Percentiles rank a stretch among this genome's conserved stretches.
Evolutionary conservation across 2,113 vertebrate genomes (phyloP).

Genomic region (Sylvicapra grimmia): DNA sequence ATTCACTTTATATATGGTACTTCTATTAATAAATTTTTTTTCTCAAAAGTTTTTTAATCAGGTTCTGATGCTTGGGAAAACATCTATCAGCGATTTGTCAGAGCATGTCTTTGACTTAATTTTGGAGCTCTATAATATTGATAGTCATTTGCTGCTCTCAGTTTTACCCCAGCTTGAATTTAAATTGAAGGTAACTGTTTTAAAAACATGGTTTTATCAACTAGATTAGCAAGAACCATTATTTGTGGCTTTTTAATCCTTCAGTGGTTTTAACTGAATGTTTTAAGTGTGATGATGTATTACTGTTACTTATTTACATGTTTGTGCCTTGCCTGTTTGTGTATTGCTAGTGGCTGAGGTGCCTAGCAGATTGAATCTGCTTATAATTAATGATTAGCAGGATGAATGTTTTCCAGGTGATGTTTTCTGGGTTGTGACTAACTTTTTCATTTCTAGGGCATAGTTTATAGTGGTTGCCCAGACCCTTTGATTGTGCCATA

Average conservation of each 20-base stretch:
- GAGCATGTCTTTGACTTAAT: constrained; percentile 99
- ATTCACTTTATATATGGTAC: neutral
- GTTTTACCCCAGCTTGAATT: constrained; percentile 98
- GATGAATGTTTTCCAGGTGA: neutral
- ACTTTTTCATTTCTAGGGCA: neutral
- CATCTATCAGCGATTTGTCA: constrained; percentile 97
- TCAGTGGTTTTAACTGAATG: neutral
- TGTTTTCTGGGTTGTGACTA: neutral
- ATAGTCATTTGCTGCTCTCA: constrained; percentile 97
- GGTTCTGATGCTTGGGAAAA: constrained; percentile 99
- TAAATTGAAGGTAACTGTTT: constrained; percentile 92
- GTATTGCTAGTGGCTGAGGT: neutral
- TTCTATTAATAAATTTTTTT: constrained; percentile 49
- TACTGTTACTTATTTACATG: neutral
- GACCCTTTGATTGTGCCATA: neutral
- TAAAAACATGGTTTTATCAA: neutral
- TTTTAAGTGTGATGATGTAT: neutral
- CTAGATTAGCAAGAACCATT: neutral
- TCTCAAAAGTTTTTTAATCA: constrained; percentile 96
- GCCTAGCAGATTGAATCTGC: neutral
- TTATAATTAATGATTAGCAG: neutral
- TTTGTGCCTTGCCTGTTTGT: neutral
- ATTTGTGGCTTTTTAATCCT: constrained; percentile 17
- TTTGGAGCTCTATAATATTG: constrained; percentile 98
- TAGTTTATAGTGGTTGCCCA: neutral